These are phyloP conservation scores for Nothocercus nigrocapillus DNA, from an alignment of 2,113 vertebrate species.

Conservation along the genomic window DNA sequence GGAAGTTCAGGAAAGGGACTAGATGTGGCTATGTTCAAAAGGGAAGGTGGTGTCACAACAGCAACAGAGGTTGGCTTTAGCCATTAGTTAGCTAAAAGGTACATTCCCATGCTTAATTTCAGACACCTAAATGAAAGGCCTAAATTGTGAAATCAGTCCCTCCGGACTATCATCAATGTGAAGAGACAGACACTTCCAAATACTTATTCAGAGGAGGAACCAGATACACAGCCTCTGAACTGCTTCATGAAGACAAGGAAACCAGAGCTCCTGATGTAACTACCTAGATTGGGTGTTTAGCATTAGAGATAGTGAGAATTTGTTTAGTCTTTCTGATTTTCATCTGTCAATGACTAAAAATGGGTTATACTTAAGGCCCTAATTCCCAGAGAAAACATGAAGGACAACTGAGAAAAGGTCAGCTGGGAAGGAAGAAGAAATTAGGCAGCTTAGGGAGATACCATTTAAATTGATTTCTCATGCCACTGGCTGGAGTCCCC, in stretches of 20 bases:
- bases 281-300: background rate
- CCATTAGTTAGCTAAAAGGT: background rate
- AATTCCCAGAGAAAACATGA: background rate
- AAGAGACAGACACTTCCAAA: background rate
- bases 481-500: background rate
- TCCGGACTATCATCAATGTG: background rate
- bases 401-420: background rate
- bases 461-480: background rate
- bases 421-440: background rate
- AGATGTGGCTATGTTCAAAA: background rate
- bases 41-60: background rate
- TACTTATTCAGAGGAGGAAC: background rate
- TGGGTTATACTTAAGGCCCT: background rate
- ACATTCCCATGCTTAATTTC: background rate
- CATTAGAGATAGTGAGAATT: background rate
- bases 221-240: background rate
- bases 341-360: background rate
- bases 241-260: background rate
- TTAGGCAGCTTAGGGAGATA: background rate
- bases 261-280: background rate
- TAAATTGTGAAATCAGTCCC: background rate
- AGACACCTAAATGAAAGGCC: background rate
- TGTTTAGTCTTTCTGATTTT: background rate
- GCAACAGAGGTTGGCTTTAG: background rate
- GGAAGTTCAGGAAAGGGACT: background rate